Evolutionary conservation across 2,113 vertebrate species (phyloP).

Genomic region (Pterocles burchelli): DNA sequence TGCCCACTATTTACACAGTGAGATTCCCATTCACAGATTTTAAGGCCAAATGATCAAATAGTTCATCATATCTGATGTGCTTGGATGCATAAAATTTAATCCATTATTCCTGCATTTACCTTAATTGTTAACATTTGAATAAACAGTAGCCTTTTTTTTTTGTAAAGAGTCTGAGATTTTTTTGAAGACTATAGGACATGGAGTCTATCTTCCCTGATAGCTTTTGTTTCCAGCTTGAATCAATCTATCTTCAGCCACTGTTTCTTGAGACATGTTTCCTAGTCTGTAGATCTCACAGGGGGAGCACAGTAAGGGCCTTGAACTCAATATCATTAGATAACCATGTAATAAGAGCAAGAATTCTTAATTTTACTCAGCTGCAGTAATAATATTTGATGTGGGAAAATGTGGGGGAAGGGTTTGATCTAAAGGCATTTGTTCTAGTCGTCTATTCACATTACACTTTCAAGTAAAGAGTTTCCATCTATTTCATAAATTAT

Average conservation of each 20-base stretch:
- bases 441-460: neutral
- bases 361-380: neutral
- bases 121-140: neutral
- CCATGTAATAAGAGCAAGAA: neutral
- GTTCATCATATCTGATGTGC: neutral
- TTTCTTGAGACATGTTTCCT: neutral
- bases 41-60: neutral
- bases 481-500: constrained; percentile 1
- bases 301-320: neutral
- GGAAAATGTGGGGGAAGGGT: neutral
- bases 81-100: neutral
- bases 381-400: neutral
- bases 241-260: neutral
- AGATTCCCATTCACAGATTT: neutral
- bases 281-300: neutral
- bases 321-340: neutral
- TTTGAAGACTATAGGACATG: neutral
- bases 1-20: fast-evolving
- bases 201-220: neutral
- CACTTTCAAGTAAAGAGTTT: neutral
- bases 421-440: neutral
- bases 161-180: neutral
- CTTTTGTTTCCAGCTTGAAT: constrained; percentile 31
- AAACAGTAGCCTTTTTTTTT: neutral
- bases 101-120: neutral